These are phyloP conservation scores for Lottia gigantea DNA, from an alignment of 2,888 invertebrate genomes.

Conservation along the genomic window DNA sequence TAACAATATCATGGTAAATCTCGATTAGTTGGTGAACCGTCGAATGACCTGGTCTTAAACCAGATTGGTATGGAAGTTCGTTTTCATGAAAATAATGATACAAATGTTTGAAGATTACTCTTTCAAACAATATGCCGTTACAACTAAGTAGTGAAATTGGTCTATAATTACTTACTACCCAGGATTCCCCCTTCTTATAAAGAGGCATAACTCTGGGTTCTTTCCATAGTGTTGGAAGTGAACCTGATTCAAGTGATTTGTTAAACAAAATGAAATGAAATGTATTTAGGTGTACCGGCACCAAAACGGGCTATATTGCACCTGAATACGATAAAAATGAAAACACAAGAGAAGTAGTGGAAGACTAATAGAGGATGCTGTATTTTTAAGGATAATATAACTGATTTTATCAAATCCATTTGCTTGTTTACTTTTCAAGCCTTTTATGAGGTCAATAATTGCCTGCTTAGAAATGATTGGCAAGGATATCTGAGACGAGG, in stretches of 20 bases:
- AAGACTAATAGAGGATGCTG: background rate
- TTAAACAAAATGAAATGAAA: too few relatives aligned
- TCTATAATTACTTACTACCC: background rate
- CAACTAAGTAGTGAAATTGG: conserved; percentile 20
- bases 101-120: too few relatives aligned
- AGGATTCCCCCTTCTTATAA: background rate
- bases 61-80: too few relatives aligned
- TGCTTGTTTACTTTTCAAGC: background rate
- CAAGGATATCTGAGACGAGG: background rate
- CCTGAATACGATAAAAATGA: too few relatives aligned
- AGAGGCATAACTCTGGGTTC: background rate
- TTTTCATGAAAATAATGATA: too few relatives aligned
- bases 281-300: too few relatives aligned
- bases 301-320: too few relatives aligned
- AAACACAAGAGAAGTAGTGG: background rate
- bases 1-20: conserved; percentile 17
- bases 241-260: background rate
- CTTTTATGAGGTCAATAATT: background rate
- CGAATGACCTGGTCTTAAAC: too few relatives aligned
- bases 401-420: background rate
- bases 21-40: conserved; percentile 22
- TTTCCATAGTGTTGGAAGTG: background rate
- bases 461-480: background rate
- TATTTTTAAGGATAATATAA: background rate
- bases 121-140: conserved; percentile 16